Base-by-base conservation (phyloP, 1,140 invertebrate species). In the Drosophila seguyi region DNA sequence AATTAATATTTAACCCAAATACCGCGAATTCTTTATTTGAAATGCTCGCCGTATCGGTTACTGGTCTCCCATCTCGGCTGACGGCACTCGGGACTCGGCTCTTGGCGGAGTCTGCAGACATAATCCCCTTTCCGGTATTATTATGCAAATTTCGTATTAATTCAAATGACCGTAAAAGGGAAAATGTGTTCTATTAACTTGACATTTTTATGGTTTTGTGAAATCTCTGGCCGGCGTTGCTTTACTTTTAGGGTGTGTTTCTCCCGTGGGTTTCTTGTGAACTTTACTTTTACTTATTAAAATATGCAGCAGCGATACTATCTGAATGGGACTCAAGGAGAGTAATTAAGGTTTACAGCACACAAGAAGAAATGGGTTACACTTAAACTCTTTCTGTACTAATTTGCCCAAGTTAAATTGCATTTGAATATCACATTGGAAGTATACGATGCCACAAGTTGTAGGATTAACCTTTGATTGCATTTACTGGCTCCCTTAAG, bases 1-100 rank as follows among this genome's bases (percentile, higher is more conserved):
- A 91, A 91, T 91, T 88, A 91, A 90, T 90, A 81, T 90, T 90
- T 91, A 91, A 91, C 88, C 88, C 90, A 91, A 91, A 91, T 91
- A 86, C 88, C 88, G 84, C 81, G 74, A 91, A 91, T 91, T 90
- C 81, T 90, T 88, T 81, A 66, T 76, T 80, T 58, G 80, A 75
- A 77, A 77, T 59, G 75, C 58, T 72, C 34, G 48, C 59, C 68
- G 57, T 68, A 62, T 69, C 76, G 62, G 75, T 57, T 79, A 68
- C 80, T 48, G 56, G 36, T 63, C 53, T 53, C 50, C 14, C 50
- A 36, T 36, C 50, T 53, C 18, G 18, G 8, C 44, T 45, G 20
- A 25, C 6, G 14, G 44, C 45, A 25, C 45, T 27, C 14, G 57
- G 57, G 13, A 14, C 16, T 14, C 20, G 38, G 27, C 52, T 38